Conservation (phyloP, 2,113 vertebrate genomes). For the Tretioscincus oriximinensis region DNA sequence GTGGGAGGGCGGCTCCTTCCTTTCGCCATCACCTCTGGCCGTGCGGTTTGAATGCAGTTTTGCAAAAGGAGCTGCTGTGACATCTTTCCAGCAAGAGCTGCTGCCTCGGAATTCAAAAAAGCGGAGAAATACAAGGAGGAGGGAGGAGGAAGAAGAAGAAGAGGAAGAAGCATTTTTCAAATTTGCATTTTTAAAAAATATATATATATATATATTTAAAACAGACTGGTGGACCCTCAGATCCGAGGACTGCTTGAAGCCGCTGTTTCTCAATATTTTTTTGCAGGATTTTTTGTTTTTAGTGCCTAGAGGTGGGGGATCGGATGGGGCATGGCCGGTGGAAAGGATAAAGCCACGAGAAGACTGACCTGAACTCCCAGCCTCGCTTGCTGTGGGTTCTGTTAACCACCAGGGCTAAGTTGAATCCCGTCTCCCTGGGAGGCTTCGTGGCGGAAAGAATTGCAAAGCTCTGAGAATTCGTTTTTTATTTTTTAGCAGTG, state of each 20-base stretch:
- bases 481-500: not conserved
- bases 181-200: not conserved
- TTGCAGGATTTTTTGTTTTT: not conserved
- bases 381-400: conserved; percentile 13
- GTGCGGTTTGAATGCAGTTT: conserved; percentile 13
- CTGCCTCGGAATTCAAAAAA: conserved; percentile 9
- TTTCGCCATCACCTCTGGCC: not conserved
- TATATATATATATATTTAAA: conserved; percentile 1
- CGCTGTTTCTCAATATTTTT: not conserved
- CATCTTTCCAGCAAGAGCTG: conserved; percentile 4
- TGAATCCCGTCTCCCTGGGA: conserved; percentile 23
- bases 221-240: not conserved
- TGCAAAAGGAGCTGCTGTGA: conserved; percentile 4
- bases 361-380: not conserved
- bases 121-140: not conserved
- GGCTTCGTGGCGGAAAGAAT: conserved; percentile 8
- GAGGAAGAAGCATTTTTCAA: not conserved
- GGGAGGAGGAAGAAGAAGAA: not conserved
- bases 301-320: no score
- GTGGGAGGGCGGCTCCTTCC: conserved; percentile 37
- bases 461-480: not conserved
- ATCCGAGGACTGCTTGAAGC: not conserved
- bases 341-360: conserved; percentile 1
- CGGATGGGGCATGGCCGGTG: conserved; percentile 9
- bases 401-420: conserved; percentile 48